phyloP scores from a whole-genome alignment of 2,888 invertebrate species.

The Troides oblongomaculatus region DNA sequence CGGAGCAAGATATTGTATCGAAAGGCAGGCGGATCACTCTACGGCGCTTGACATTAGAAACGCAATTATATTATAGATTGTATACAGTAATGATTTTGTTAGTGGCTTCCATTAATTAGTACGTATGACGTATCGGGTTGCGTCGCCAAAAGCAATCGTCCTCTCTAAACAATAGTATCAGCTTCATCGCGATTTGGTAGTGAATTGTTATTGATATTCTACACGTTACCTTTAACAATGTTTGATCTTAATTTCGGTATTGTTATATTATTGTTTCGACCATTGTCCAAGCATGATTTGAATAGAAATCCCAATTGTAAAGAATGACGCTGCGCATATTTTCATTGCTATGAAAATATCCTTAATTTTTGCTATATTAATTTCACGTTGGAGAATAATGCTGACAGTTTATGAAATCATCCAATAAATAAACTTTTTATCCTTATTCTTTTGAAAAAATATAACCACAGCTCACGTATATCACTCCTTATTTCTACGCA shows the following conservation, averaged over 20 bases:
- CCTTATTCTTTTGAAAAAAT: too few relatives aligned
- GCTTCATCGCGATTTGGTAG: constrained; percentile 9
- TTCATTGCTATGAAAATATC: not conserved
- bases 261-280: constrained; percentile 5
- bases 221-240: constrained; percentile 5
- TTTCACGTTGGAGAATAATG: too few relatives aligned
- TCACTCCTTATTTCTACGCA: too few relatives aligned
- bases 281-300: not conserved
- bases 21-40: constrained; percentile 59
- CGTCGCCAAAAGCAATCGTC: constrained; percentile 6
- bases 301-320: not conserved
- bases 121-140: not conserved
- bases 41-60: constrained; percentile 63
- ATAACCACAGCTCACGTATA: too few relatives aligned
- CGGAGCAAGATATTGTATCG: constrained; percentile 63
- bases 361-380: too few relatives aligned
- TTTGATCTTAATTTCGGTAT: constrained; percentile 18
- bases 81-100: constrained; percentile 4
- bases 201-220: constrained; percentile 6
- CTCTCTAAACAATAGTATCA: not conserved
- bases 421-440: too few relatives aligned
- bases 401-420: too few relatives aligned
- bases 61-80: constrained; percentile 50
- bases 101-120: not conserved
- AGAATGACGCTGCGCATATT: not conserved